Conservation (phyloP, 2,113 vertebrate species). For the Dermatemys mawii region DNA sequence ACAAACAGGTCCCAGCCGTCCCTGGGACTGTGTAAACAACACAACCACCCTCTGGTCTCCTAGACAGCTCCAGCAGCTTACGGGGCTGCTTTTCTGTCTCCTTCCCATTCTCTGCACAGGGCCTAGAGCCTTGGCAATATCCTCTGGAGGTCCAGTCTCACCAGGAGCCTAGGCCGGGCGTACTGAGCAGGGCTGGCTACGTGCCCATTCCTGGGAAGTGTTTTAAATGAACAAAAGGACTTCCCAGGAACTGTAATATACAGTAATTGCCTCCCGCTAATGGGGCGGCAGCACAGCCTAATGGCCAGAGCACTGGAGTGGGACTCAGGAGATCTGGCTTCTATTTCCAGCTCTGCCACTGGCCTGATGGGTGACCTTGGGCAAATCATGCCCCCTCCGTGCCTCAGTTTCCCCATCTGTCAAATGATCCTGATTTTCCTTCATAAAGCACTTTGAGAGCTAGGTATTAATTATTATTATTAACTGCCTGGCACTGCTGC, state of each 20-base stretch:
- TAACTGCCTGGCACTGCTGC: too few relatives aligned
- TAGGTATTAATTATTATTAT: too few relatives aligned
- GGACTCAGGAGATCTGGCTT: background rate
- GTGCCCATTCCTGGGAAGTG: too few relatives aligned
- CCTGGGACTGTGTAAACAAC: background rate
- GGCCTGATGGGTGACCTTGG: background rate
- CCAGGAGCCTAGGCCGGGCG: background rate
- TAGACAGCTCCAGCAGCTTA: background rate
- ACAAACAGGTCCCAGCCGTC: fast-evolving
- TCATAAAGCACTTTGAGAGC: background rate
- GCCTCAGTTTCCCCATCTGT: background rate
- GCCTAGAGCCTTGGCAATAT: background rate
- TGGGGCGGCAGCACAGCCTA: background rate
- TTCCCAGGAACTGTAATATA: background rate
- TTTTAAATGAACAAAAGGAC: background rate
- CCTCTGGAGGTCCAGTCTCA: background rate
- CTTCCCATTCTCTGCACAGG: background rate
- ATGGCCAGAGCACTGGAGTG: background rate
- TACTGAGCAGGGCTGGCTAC: too few relatives aligned
- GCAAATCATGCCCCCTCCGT: background rate
- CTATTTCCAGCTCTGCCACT: background rate
- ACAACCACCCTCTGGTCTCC: background rate
- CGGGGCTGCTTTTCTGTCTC: background rate
- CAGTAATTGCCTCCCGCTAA: background rate
- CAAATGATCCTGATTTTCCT: background rate